Evolutionary conservation across 2,888 invertebrate genomes (phyloP).

Genomic region (Erpobdella octoculata): DNA sequence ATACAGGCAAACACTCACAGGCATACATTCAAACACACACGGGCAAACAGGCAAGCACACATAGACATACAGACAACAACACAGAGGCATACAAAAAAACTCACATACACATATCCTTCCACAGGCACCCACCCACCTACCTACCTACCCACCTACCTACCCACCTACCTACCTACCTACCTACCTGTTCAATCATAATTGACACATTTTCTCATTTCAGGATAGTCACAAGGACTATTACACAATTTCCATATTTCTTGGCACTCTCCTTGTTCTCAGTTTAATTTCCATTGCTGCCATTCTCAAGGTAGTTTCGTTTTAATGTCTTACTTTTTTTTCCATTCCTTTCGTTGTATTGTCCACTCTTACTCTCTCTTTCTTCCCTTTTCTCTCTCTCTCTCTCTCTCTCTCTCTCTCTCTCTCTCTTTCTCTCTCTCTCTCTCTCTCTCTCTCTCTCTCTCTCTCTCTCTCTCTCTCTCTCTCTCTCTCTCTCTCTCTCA

Average conservation of each 20-base stretch:
- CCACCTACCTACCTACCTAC: neutral
- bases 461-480: neutral
- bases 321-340: too few relatives aligned
- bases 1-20: neutral
- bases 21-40: neutral
- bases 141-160: neutral
- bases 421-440: conserved; percentile 1
- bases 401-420: conserved; percentile 8
- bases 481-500: neutral
- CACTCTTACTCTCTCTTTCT: neutral
- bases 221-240: conserved; percentile 28
- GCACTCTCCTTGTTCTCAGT: conserved; percentile 43
- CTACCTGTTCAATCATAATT: neutral
- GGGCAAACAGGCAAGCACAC: too few relatives aligned
- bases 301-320: conserved; percentile 41
- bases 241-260: conserved; percentile 45
- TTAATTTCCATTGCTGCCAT: conserved; percentile 42
- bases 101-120: neutral
- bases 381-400: neutral
- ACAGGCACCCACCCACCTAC: neutral
- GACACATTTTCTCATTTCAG: conserved; percentile 5
- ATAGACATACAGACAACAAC: neutral
- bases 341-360: too few relatives aligned
- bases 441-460: neutral
- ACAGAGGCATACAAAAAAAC: neutral